Conservation (phyloP, 2,888 invertebrate species). For the Lepidochrysops patricia region DNA sequence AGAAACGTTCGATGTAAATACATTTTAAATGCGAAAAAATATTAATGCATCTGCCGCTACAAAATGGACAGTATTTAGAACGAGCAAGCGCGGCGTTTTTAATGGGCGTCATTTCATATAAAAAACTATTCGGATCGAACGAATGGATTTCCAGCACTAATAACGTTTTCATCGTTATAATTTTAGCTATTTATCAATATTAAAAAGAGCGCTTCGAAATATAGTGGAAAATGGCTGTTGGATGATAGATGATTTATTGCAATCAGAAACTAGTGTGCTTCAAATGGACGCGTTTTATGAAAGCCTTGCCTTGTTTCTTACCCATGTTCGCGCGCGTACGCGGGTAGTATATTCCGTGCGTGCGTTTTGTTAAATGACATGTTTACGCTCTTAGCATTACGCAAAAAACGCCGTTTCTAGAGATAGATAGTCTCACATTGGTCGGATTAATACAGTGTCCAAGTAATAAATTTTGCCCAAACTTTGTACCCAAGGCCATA, state of each 20-base stretch:
- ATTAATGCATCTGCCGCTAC: neutral
- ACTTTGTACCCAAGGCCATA: neutral
- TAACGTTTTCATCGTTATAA: neutral
- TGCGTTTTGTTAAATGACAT: too few relatives aligned
- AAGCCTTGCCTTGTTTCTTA: too few relatives aligned
- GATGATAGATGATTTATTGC: neutral
- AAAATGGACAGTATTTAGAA: slow-evolving; percentile 3
- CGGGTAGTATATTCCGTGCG: too few relatives aligned
- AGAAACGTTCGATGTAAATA: neutral
- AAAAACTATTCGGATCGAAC: neutral
- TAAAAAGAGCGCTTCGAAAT: neutral
- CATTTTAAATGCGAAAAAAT: neutral
- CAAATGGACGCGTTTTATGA: too few relatives aligned
- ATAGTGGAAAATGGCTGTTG: neutral
- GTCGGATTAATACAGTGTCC: too few relatives aligned
- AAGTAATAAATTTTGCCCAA: neutral
- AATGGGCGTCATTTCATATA: neutral
- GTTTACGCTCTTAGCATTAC: too few relatives aligned
- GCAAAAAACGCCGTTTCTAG: too few relatives aligned
- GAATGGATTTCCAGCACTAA: neutral
- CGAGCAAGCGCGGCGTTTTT: neutral
- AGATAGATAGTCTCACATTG: too few relatives aligned
- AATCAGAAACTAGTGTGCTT: neutral
- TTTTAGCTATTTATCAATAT: neutral
- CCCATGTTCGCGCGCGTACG: too few relatives aligned